Percentiles rank a stretch among this genome's conserved stretches.
Conservation (phyloP, 1,140 invertebrate species). For the Diploscapter pachys region DNA sequence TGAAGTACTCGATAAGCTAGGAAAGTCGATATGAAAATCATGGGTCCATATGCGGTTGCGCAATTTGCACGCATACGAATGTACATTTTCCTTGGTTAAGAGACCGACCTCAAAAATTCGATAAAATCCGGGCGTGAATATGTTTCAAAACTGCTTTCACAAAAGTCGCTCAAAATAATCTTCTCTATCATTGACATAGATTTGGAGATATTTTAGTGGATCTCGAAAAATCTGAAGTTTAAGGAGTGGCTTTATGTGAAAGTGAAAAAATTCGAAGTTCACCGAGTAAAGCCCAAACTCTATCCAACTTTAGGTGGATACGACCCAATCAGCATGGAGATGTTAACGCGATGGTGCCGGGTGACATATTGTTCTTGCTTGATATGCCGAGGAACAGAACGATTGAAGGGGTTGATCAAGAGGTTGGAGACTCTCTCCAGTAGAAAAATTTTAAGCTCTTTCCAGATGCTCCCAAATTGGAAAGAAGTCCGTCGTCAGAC, state of each 20-base stretch:
- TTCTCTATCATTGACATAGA: not conserved
- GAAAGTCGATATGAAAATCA: too few relatives aligned
- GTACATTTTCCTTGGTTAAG: too few relatives aligned
- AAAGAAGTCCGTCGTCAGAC: slow-evolving; percentile 1
- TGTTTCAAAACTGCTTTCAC: not conserved
- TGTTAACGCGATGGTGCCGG: slow-evolving; percentile 6
- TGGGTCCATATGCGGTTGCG: too few relatives aligned
- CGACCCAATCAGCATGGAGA: slow-evolving; percentile 5
- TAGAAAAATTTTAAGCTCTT: not conserved
- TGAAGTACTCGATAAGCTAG: too few relatives aligned
- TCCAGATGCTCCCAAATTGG: slow-evolving; percentile 1
- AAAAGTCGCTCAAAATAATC: not conserved
- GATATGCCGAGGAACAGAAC: not conserved
- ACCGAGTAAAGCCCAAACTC: not conserved
- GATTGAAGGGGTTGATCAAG: too few relatives aligned
- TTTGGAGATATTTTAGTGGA: not conserved
- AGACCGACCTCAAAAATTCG: too few relatives aligned
- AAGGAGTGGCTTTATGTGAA: too few relatives aligned
- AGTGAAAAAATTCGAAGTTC: too few relatives aligned
- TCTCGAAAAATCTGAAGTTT: too few relatives aligned
- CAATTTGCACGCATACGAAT: too few relatives aligned
- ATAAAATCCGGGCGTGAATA: too few relatives aligned
- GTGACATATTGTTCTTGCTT: not conserved
- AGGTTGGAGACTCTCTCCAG: not conserved
- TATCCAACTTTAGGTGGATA: slow-evolving; percentile 5